Conservation (phyloP, 2,888 invertebrate species). For the Chalcosyrphus nemorum region DNA sequence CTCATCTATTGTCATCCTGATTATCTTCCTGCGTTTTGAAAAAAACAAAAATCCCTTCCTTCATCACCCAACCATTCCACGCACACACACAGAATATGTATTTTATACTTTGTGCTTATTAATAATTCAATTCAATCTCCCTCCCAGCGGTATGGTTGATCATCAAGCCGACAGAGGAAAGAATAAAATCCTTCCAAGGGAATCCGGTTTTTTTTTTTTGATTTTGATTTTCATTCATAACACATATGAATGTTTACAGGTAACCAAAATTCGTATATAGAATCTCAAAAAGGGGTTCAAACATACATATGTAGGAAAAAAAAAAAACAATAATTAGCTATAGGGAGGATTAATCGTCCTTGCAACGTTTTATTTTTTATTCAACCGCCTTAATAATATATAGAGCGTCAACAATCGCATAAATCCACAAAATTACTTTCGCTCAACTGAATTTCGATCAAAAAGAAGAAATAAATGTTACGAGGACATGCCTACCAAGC, state of each 20-base stretch:
- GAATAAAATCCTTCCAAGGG: slow-evolving; percentile 17
- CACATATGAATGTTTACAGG: slow-evolving; percentile 60
- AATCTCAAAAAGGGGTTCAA: slow-evolving; percentile 41
- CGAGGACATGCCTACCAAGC: not conserved
- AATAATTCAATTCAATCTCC: slow-evolving; percentile 67
- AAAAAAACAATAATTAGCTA: slow-evolving; percentile 66
- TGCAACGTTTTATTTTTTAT: slow-evolving; percentile 24
- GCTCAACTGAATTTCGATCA: slow-evolving; percentile 62
- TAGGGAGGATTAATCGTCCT: slow-evolving; percentile 65
- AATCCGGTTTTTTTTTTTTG: slow-evolving; percentile 52
- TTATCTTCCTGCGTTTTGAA: slow-evolving; percentile 52
- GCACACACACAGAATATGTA: slow-evolving; percentile 29
- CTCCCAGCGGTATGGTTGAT: slow-evolving; percentile 56
- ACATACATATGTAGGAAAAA: slow-evolving; percentile 1
- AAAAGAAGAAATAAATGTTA: slow-evolving; percentile 60
- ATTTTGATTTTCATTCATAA: slow-evolving; percentile 50
- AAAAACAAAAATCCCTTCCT: slow-evolving; percentile 4
- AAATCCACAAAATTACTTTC: slow-evolving; percentile 69
- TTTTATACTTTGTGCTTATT: slow-evolving; percentile 64
- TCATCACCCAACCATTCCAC: slow-evolving; percentile 21
- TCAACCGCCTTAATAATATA: not conserved
- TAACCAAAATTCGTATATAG: slow-evolving; percentile 22
- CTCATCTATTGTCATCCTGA: slow-evolving; percentile 55
- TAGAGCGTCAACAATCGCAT: slow-evolving; percentile 21
- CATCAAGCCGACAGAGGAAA: slow-evolving; percentile 44